phyloP scores from a whole-genome alignment of 2,113 vertebrate genomes.

The Ammodytes marinus region DNA sequence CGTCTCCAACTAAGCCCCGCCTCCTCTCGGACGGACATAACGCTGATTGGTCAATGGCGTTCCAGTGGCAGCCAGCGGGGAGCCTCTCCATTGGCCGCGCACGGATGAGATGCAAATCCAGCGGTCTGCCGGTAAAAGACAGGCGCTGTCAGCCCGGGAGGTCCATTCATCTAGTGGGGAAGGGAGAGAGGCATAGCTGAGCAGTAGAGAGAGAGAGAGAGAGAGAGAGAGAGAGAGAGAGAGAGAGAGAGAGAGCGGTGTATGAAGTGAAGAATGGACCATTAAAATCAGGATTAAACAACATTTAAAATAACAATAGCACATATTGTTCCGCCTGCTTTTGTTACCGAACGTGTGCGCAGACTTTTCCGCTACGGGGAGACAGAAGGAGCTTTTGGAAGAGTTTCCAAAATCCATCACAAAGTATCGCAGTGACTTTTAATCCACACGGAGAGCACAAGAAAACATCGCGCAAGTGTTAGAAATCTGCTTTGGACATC shows the following conservation, averaged over 20 bases:
- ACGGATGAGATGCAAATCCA: slow-evolving; percentile 59
- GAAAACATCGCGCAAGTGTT: not conserved
- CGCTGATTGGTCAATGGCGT: slow-evolving; percentile 70
- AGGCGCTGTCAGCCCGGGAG: slow-evolving; percentile 31
- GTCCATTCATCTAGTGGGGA: slow-evolving; percentile 54
- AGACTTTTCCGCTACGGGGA: not conserved
- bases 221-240: slow-evolving; percentile 3
- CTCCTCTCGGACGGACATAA: slow-evolving; percentile 61
- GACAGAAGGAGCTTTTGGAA: not conserved
- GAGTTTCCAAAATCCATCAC: not conserved
- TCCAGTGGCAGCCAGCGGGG: not conserved
- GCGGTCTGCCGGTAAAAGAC: slow-evolving; percentile 74
- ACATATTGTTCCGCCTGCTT: not conserved
- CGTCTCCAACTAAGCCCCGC: slow-evolving; percentile 22
- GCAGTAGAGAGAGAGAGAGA: not conserved
- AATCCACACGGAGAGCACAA: not conserved
- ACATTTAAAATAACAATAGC: not conserved
- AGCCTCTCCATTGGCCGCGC: slow-evolving; percentile 47
- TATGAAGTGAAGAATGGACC: not conserved
- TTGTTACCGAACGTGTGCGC: not conserved
- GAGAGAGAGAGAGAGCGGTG: not conserved
- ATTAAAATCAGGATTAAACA: not conserved
- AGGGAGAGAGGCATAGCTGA: not conserved
- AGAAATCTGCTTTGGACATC: not conserved
- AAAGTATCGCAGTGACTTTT: not conserved